Conservation (phyloP, 2,113 vertebrate species). For the Mionectes macconnelli region DNA sequence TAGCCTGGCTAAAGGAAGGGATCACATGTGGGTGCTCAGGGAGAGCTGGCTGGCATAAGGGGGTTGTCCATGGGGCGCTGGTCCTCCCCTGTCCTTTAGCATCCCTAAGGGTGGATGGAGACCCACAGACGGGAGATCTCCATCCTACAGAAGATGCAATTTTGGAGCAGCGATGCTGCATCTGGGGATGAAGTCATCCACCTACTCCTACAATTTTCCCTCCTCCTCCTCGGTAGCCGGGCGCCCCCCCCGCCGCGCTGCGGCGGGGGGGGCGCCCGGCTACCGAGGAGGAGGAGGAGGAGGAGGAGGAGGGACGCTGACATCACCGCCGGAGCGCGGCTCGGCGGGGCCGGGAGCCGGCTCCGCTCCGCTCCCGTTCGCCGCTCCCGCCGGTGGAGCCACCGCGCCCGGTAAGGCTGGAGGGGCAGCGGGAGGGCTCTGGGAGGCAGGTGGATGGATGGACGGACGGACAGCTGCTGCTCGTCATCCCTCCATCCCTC, state of each 20-base stretch:
- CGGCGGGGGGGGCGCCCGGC: not conserved
- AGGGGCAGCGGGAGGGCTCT: not conserved
- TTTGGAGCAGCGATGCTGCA: constrained; percentile 28
- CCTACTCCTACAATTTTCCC: constrained; percentile 4
- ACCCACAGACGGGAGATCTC: not conserved
- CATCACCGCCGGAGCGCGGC: constrained; percentile 34
- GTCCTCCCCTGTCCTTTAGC: not conserved
- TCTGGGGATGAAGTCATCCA: constrained; percentile 55
- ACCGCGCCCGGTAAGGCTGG: constrained; percentile 27
- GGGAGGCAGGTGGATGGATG: not conserved
- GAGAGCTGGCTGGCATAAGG: not conserved
- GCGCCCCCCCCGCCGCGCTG: not conserved
- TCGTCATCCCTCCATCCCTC: not conserved
- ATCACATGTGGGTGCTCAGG: not conserved
- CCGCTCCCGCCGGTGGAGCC: not conserved
- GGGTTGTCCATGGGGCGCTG: not conserved
- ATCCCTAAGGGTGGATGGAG: not conserved
- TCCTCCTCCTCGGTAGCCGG: not conserved
- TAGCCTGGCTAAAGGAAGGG: not conserved
- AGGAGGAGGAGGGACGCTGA: constrained; percentile 40
- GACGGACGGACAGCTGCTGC: not conserved
- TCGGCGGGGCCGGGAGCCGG: constrained; percentile 2
- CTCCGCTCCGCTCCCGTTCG: constrained; percentile 12
- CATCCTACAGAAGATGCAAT: not conserved
- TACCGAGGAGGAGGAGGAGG: not conserved